Evolutionary conservation across 2,888 invertebrate species (phyloP).

Genomic region (Blomia tropicalis): DNA sequence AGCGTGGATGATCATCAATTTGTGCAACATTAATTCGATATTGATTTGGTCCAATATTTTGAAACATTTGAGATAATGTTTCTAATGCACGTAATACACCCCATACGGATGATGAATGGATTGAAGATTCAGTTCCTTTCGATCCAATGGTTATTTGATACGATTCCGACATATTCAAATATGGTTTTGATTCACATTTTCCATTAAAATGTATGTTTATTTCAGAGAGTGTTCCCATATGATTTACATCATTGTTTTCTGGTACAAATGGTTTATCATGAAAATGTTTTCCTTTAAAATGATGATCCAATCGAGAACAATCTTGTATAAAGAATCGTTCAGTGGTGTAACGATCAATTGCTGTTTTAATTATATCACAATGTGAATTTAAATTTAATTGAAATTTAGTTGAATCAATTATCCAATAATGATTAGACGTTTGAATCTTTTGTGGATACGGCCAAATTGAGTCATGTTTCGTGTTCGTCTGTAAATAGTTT

Average conservation of each 20-base stretch:
- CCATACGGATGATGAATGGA: constrained; percentile 46
- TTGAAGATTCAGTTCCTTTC: constrained; percentile 32
- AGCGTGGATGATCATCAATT: constrained; percentile 51
- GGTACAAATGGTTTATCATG: not conserved
- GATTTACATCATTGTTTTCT: not conserved
- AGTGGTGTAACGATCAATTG: constrained; percentile 8
- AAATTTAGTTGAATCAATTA: not conserved
- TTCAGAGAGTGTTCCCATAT: constrained; percentile 18
- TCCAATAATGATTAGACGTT: not conserved
- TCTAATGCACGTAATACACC: constrained; percentile 52
- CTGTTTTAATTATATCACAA: constrained; percentile 22
- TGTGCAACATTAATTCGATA: constrained; percentile 26
- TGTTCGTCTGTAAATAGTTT: too few relatives aligned
- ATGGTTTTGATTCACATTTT: constrained; percentile 50
- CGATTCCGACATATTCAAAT: constrained; percentile 55
- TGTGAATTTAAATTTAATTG: not conserved
- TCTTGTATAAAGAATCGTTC: constrained; percentile 12
- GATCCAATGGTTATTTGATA: constrained; percentile 42
- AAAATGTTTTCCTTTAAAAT: not conserved
- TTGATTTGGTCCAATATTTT: constrained; percentile 35
- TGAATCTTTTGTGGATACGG: not conserved
- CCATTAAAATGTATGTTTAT: constrained; percentile 36
- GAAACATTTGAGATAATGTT: constrained; percentile 61
- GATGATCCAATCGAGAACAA: constrained; percentile 6
- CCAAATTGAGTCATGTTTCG: not conserved